phyloP scores from a whole-genome alignment of 2,113 vertebrate genomes.

The Laterallus jamaicensis region DNA sequence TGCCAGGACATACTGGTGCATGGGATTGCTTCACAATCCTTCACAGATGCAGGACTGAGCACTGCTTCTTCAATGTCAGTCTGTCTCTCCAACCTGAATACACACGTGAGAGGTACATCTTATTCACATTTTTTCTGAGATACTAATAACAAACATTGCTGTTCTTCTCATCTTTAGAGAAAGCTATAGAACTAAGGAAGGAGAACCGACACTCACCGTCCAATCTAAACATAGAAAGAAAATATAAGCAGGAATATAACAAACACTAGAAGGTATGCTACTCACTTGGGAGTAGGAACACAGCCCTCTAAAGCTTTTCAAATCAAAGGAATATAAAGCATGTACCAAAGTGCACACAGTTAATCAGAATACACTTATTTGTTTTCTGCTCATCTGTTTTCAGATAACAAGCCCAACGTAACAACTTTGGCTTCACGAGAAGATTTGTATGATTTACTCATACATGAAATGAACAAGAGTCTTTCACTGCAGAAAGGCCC shows the following conservation, averaged over 20 bases:
- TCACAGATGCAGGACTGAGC: background rate
- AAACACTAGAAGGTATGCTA: background rate
- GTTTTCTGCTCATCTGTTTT: background rate
- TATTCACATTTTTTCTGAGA: background rate
- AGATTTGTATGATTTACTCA: background rate
- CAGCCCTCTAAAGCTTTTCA: background rate
- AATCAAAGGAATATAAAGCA: background rate
- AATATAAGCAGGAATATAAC: background rate
- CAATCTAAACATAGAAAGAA: background rate
- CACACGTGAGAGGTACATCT: fast-evolving
- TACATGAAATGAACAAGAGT: background rate
- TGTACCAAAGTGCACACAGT: background rate
- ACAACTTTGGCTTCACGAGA: background rate
- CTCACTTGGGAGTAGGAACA: background rate
- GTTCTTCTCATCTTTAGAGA: background rate
- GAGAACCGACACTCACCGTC: background rate
- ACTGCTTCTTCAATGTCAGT: background rate
- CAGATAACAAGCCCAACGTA: background rate
- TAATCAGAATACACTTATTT: background rate
- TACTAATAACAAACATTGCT: background rate
- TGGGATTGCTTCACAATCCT: background rate
- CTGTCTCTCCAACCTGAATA: background rate
- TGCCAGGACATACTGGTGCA: fast-evolving
- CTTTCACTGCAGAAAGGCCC: background rate
- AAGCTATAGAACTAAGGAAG: background rate